Percentiles rank a stretch among this genome's conserved stretches.
Conservation (phyloP, 1,140 invertebrate genomes). For the Listronotus oregonensis region DNA sequence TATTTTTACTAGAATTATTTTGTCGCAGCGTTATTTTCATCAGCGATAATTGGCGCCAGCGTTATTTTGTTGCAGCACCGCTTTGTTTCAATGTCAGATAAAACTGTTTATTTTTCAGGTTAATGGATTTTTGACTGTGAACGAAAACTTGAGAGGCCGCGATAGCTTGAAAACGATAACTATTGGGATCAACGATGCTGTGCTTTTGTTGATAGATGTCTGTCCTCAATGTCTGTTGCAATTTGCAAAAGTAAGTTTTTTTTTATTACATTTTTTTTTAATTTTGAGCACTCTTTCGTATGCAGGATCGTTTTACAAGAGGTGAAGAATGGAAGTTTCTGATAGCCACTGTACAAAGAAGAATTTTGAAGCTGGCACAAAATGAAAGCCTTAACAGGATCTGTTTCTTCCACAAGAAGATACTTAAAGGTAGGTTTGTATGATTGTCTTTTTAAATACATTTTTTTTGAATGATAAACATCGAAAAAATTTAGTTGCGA, state of each 20-base stretch:
- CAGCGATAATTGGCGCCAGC: too few relatives aligned
- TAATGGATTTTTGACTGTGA: slow-evolving; percentile 48
- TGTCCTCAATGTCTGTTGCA: slow-evolving; percentile 64
- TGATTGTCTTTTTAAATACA: too few relatives aligned
- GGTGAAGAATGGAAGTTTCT: slow-evolving; percentile 62
- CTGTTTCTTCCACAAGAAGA: slow-evolving; percentile 58
- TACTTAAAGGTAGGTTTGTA: slow-evolving; percentile 58
- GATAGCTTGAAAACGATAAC: slow-evolving; percentile 49
- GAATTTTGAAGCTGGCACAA: slow-evolving; percentile 54
- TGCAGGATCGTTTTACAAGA: slow-evolving; percentile 58
- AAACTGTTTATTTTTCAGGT: slow-evolving; percentile 34
- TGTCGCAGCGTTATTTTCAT: too few relatives aligned
- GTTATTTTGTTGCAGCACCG: too few relatives aligned
- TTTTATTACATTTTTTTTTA: not conserved
- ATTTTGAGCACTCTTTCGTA: too few relatives aligned
- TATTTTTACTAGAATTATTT: too few relatives aligned
- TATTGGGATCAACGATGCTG: slow-evolving; percentile 47
- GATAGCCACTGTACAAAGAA: slow-evolving; percentile 57
- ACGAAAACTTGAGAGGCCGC: slow-evolving; percentile 49
- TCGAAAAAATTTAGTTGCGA: not conserved
- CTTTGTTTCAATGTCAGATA: too few relatives aligned
- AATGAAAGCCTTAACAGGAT: slow-evolving; percentile 54
- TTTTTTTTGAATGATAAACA: slow-evolving; percentile 14
- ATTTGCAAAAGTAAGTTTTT: slow-evolving; percentile 62
- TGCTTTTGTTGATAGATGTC: slow-evolving; percentile 57